A percentile compares a stretch with the other conserved stretches of the same genome.
Conservation (phyloP, 2,113 vertebrate species). For the Lucifuga dentata region DNA sequence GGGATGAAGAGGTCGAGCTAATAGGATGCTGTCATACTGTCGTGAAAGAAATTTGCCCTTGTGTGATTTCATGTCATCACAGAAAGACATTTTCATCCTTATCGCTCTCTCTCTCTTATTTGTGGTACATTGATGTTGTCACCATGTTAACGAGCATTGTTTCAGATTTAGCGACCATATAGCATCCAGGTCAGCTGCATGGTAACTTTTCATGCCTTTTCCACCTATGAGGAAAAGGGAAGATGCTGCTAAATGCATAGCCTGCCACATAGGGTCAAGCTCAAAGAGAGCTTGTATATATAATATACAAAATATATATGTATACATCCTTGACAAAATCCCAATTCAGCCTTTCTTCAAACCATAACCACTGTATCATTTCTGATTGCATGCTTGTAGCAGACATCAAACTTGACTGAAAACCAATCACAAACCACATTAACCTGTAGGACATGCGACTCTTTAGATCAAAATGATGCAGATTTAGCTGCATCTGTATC, state of each 20-base stretch:
- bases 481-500: too few species aligned
- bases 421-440: too few species aligned
- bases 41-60: conserved; percentile 5
- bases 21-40: conserved; percentile 2
- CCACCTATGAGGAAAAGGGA: background rate
- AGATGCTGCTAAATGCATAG: background rate
- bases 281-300: conserved; percentile 3
- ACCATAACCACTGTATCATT: too few species aligned
- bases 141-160: conserved; percentile 14
- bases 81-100: background rate
- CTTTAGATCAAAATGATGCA: too few species aligned
- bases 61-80: background rate
- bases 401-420: too few species aligned
- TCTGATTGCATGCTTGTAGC: too few species aligned
- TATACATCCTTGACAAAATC: too few species aligned
- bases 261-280: conserved; percentile 15
- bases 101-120: background rate
- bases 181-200: conserved; percentile 54
- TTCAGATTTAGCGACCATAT: conserved; percentile 53
- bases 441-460: too few species aligned
- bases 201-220: background rate
- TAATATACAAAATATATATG: conserved; percentile 19
- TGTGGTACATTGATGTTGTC: too few species aligned
- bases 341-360: too few species aligned
- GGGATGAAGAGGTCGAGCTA: background rate